Percentiles rank a stretch among this genome's conserved stretches.
Conservation (phyloP, 2,888 invertebrate genomes). For the Dryomyza anilis region DNA sequence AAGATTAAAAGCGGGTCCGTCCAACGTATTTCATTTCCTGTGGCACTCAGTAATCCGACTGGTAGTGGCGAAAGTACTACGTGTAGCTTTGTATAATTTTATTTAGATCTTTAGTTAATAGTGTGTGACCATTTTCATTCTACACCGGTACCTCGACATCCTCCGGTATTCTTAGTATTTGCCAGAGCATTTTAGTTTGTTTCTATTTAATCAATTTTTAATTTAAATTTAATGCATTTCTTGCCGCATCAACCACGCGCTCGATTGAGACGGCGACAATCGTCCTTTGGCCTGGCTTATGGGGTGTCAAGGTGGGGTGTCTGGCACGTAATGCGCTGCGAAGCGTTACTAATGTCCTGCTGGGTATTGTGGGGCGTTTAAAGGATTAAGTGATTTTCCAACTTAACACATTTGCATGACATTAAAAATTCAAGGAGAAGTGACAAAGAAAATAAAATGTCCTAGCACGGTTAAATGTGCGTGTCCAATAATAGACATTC, state of each 20-base stretch:
- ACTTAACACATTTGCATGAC: slow-evolving; percentile 38
- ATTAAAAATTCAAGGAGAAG: neutral
- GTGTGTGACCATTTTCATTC: slow-evolving; percentile 43
- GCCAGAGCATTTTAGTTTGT: slow-evolving; percentile 27
- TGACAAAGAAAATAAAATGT: slow-evolving; percentile 3
- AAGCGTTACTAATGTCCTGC: slow-evolving; percentile 47
- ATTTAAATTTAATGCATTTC: slow-evolving; percentile 51
- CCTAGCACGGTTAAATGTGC: neutral
- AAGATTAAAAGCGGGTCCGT: neutral
- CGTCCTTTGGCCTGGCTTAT: neutral
- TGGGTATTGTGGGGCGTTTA: slow-evolving; percentile 27
- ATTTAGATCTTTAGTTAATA: slow-evolving; percentile 41
- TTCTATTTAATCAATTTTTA: slow-evolving; percentile 55
- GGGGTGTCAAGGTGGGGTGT: slow-evolving; percentile 33
- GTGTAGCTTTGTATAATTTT: neutral
- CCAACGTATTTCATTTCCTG: neutral
- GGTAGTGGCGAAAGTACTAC: neutral
- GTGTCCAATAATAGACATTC: neutral
- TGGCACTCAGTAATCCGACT: neutral
- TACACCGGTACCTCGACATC: neutral
- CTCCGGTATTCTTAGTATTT: neutral
- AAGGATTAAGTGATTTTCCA: slow-evolving; percentile 50
- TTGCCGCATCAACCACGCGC: slow-evolving; percentile 15
- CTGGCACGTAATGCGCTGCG: slow-evolving; percentile 44
- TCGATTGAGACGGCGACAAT: slow-evolving; percentile 9